Evolutionary conservation across 2,113 vertebrate species (phyloP), one percentile per base, ranked within the genome.

Genomic region (Gorsachius goisagi): DNA sequence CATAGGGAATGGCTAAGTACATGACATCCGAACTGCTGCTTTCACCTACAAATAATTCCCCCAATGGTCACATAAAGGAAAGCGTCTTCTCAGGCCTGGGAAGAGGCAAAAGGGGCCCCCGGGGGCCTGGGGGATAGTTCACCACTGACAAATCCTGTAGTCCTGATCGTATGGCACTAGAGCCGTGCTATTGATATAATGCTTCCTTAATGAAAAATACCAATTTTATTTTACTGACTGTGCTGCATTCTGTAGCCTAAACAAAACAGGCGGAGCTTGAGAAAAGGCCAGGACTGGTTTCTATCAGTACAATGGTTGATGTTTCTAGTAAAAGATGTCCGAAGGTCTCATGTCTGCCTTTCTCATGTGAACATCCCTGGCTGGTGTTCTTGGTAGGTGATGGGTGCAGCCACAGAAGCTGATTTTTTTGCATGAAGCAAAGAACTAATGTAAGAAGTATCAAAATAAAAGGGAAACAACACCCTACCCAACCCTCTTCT

Each of bases 161-260:
- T 47, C 30, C 56, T 55, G 30, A 19, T 62, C 0, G 0, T 8
- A 3, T 11, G 22, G 32, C 0, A 0, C 33, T 77, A 21, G 20
- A 30, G 44, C 53, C 83, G 30, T 41, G 44, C 17, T 62, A 9
- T 15, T 26, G 55, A 17, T 27, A 28, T 14, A 7, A 11, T 13
- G 26, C 78, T 88, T 85, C 60, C 27, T 11, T 30, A 5, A 30
- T 39, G 39, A 39, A 84, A 87, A 64, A 33, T 16, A 24, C 9
- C 35, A 17, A 0, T 17, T 84, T n/a, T 47, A 19, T 60, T 44
- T 77, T 39, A 33, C 18, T 5, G 49, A 14, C 53, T 2, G 2
- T 52, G 41, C 16, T 80, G 30, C 47, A 67, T 18, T 69, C 64
- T 69, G 32, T 59, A 35, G 19, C 41, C 15, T 53, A 9, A 68